Percentiles rank a stretch among this genome's conserved stretches.
Conservation (phyloP, 2,113 vertebrate species). For the Scatophagus argus region DNA sequence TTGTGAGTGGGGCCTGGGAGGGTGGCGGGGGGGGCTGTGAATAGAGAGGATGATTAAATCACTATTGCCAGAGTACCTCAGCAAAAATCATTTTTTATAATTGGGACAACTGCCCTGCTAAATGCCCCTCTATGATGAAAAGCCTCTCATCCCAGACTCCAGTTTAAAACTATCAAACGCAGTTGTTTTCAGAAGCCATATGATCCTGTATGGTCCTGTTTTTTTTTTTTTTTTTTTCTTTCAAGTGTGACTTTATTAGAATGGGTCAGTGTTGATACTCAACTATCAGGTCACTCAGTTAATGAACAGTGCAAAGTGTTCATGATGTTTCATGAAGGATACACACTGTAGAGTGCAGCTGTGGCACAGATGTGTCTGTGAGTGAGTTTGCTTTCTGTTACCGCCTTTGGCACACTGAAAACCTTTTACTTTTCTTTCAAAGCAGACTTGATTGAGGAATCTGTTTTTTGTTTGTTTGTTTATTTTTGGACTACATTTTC, state of each 20-base stretch:
- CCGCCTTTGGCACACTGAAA: no score
- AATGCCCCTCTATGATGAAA: slow-evolving; percentile 3
- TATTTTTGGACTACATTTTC: not conserved
- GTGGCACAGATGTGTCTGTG: not conserved
- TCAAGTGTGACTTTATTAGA: not conserved
- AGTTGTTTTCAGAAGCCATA: slow-evolving; percentile 11
- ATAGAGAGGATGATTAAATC: not conserved
- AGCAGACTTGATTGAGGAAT: not conserved
- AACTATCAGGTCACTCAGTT: not conserved
- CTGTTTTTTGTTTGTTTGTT: no score
- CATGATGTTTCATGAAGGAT: not conserved
- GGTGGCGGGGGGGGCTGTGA: slow-evolving; percentile 1
- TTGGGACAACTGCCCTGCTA: not conserved
- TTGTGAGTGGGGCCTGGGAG: slow-evolving; percentile 1
- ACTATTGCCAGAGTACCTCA: not conserved
- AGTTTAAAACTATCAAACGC: not conserved
- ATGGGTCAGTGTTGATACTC: slow-evolving; percentile 12
- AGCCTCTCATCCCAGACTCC: not conserved
- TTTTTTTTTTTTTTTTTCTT: no score
- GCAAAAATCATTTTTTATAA: not conserved
- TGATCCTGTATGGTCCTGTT: not conserved
- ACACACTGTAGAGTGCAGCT: not conserved
- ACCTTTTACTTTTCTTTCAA: not conserved
- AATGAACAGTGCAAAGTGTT: not conserved
- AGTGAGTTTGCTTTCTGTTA: not conserved